Evolutionary conservation across 2,797 vertebrate species (phyloP).

Genomic region (Cyclura pinguis): DNA sequence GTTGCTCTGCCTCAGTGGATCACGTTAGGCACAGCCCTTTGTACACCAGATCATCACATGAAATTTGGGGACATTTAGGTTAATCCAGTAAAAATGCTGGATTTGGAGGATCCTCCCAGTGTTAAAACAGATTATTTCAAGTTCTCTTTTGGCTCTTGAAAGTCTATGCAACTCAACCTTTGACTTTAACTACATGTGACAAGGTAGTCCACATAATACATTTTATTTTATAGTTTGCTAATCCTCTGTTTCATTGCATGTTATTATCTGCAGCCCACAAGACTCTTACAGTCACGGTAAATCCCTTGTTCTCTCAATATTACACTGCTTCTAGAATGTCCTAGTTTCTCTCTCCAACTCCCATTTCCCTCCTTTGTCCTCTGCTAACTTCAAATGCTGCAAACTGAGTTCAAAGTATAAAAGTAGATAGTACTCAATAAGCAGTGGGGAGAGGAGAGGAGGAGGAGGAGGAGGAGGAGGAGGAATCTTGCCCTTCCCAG

Average conservation of each 20-base stretch:
- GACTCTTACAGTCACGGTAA: not conserved
- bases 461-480: too few relatives aligned
- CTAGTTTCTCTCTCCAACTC: too few relatives aligned
- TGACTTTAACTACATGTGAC: not conserved
- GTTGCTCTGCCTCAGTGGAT: not conserved
- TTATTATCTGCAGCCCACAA: not conserved
- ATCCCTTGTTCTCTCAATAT: too few relatives aligned
- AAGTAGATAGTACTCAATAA: too few relatives aligned
- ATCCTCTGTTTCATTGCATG: not conserved
- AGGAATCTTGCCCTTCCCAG: too few relatives aligned
- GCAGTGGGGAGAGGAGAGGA: too few relatives aligned
- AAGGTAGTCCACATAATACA: not conserved
- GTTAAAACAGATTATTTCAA: not conserved
- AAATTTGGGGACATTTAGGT: not conserved
- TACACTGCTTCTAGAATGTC: not conserved
- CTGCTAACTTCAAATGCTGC: too few relatives aligned
- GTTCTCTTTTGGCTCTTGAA: not conserved
- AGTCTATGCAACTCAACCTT: not conserved
- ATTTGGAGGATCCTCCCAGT: not conserved
- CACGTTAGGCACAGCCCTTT: not conserved
- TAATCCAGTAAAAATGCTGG: not conserved
- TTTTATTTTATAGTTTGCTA: not conserved
- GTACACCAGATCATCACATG: not conserved
- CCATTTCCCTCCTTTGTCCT: too few relatives aligned
- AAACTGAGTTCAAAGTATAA: too few relatives aligned